Base-by-base conservation (phyloP, 2,888 invertebrate genomes). In the Camponotus fellah region DNA sequence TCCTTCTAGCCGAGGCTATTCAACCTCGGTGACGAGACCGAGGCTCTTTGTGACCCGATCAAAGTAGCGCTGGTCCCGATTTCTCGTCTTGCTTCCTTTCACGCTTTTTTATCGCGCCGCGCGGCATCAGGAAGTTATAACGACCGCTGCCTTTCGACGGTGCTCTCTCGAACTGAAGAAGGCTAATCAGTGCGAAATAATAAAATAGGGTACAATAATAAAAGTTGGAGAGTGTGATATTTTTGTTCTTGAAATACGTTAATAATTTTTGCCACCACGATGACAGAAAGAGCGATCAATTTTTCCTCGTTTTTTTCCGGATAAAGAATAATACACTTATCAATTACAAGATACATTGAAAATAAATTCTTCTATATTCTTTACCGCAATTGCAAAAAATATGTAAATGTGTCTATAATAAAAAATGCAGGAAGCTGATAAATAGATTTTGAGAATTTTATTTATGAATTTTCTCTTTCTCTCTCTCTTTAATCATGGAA, bases 1-100 rank as follows among this genome's bases (percentile, higher is more conserved):
- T 92, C 91, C 90, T 79, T 46, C 69, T 89, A 84, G 87, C 86
- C 88, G 86, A 80, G 88, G 89, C 90, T 91, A 92, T 92, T 91
- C 91, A 91, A 88, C 85, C n/a, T n/a, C 89, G 90, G 91, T 92
- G 93, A 93, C 92, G 91, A 91, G 88, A 90, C 92, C 88, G 49
- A n/a, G 86, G 90, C 88, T 89, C 91, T 89, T 92, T 92, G 88
- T 85, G 85, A 69, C 81, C 80, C 85, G 88, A 91, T 90, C 89
- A 60, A 69, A 86, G 82, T 64, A 64, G 40, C 79, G 79, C 46
- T 79, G 37, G 69, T 68, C 58, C 46, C 88, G 83, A 88, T 89
- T 88, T 90, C 71, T 43, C 75, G 87, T 88, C 88, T 85, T 69
- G 53, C 66, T 77, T 83, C 69, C 79, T 84, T 86, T 83, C 87